Evolutionary conservation across 2,888 invertebrate species (phyloP).

Genomic region (Drosophila putrida): DNA sequence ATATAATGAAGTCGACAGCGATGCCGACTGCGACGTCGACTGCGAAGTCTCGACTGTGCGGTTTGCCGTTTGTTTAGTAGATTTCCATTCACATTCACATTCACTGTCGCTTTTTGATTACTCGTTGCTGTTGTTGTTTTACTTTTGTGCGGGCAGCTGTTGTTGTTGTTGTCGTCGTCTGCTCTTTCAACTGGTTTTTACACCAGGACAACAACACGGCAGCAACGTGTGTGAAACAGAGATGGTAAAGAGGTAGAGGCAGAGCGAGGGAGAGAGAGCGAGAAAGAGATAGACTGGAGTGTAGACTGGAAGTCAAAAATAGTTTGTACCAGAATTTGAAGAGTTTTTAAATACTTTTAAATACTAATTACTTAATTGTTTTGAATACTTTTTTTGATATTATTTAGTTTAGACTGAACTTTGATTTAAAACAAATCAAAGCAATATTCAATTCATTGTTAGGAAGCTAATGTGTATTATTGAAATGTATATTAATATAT

Average conservation of each 20-base stretch:
- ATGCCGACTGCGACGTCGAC: conserved; percentile 24
- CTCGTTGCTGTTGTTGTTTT: conserved; percentile 34
- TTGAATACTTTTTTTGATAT: too few relatives aligned
- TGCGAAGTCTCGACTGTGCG: conserved; percentile 5
- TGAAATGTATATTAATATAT: too few relatives aligned
- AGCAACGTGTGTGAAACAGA: not conserved
- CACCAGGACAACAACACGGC: conserved; percentile 56
- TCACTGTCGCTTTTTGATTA: conserved; percentile 74
- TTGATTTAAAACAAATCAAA: too few relatives aligned
- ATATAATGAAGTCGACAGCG: conserved; percentile 70
- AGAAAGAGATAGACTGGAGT: conserved; percentile 4
- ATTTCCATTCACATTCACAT: conserved; percentile 83
- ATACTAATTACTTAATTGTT: too few relatives aligned
- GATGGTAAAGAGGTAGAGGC: too few relatives aligned
- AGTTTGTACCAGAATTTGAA: too few relatives aligned
- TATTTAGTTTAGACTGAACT: too few relatives aligned
- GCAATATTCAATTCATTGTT: too few relatives aligned
- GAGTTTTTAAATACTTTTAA: too few relatives aligned
- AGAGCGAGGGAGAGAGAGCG: not conserved
- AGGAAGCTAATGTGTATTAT: too few relatives aligned
- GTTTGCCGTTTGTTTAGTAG: conserved; percentile 62
- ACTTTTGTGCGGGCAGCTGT: conserved; percentile 52
- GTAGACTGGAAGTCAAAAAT: not conserved
- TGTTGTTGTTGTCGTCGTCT: conserved; percentile 27
- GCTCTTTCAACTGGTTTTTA: conserved; percentile 71